A percentile compares a stretch with the other conserved stretches of the same genome.
Evolutionary conservation across 2,113 vertebrate species (phyloP).

Genomic region (Mustela nigripes): DNA sequence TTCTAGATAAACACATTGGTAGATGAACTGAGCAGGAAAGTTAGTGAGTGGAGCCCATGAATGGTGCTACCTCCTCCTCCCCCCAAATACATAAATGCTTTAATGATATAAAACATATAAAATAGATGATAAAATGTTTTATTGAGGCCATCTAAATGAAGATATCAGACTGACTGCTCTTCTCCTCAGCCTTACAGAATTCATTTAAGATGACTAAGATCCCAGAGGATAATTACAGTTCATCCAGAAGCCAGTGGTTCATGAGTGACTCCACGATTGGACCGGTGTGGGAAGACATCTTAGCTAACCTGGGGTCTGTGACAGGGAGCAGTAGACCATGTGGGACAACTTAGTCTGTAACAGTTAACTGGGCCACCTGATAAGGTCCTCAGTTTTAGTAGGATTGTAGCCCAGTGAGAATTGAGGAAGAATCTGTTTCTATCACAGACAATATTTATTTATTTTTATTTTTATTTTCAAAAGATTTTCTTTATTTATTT

Average conservation of each 20-base stretch:
- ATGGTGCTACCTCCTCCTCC: not conserved
- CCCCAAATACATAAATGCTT: not conserved
- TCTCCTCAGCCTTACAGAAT: not conserved
- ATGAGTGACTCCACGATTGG: not conserved
- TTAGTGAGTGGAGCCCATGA: not conserved
- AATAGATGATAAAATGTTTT: not conserved
- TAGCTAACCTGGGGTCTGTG: not conserved
- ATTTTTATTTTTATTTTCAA: not conserved
- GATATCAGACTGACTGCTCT: not conserved
- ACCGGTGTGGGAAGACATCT: not conserved
- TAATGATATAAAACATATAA: not conserved
- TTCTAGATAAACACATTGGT: constrained; percentile 17
- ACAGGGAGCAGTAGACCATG: not conserved
- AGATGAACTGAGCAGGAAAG: not conserved
- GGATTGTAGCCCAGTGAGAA: not conserved
- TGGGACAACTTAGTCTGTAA: not conserved
- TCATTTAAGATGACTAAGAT: not conserved
- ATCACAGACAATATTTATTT: not conserved
- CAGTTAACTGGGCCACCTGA: not conserved
- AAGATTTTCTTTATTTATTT: too few relatives aligned
- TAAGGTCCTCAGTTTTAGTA: not conserved
- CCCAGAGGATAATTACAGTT: not conserved
- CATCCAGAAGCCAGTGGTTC: not conserved
- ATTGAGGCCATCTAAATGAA: not conserved
- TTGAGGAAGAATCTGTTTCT: not conserved